A percentile compares a stretch with the other conserved stretches of the same genome.
phyloP scores from a whole-genome alignment of 1,140 invertebrate genomes.

The Drosophila arawakana region DNA sequence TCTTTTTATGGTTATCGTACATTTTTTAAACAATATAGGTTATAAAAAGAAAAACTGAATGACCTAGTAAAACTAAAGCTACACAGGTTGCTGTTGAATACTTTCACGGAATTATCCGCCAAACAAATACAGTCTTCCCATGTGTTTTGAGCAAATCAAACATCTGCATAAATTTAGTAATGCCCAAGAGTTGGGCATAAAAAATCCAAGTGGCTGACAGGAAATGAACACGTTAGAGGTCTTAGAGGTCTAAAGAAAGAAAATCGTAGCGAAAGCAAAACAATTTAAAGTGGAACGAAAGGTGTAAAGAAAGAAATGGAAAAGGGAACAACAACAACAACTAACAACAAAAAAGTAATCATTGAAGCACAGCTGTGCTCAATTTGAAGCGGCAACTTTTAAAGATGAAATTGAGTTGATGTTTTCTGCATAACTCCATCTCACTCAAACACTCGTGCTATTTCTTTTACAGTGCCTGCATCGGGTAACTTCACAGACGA shows the following conservation, averaged over 20 bases:
- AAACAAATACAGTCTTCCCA: neutral
- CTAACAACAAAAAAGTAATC: slow-evolving; percentile 54
- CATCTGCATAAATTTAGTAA: slow-evolving; percentile 62
- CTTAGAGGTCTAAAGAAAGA: slow-evolving; percentile 28
- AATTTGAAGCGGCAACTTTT: slow-evolving; percentile 59
- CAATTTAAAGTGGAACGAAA: slow-evolving; percentile 71
- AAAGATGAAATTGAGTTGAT: slow-evolving; percentile 44
- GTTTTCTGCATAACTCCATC: slow-evolving; percentile 23
- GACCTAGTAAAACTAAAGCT: neutral
- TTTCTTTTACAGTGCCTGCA: slow-evolving; percentile 86
- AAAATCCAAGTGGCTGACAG: slow-evolving; percentile 41
- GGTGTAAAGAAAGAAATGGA: slow-evolving; percentile 40
- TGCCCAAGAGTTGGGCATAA: slow-evolving; percentile 18
- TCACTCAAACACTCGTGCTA: neutral
- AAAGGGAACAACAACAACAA: slow-evolving; percentile 6
- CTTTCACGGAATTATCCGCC: neutral
- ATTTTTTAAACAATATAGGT: no score
- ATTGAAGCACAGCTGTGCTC: slow-evolving; percentile 64
- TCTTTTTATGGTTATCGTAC: no score
- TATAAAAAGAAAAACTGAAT: neutral
- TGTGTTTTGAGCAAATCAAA: slow-evolving; percentile 37
- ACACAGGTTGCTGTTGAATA: neutral
- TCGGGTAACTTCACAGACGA: slow-evolving; percentile 90
- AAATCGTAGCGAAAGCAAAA: slow-evolving; percentile 69
- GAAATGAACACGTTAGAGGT: slow-evolving; percentile 64